Evolutionary conservation across 2,113 vertebrate genomes (phyloP), one percentile per base, ranked within the genome.

Genomic region (Gnathonemus longibarbis): DNA sequence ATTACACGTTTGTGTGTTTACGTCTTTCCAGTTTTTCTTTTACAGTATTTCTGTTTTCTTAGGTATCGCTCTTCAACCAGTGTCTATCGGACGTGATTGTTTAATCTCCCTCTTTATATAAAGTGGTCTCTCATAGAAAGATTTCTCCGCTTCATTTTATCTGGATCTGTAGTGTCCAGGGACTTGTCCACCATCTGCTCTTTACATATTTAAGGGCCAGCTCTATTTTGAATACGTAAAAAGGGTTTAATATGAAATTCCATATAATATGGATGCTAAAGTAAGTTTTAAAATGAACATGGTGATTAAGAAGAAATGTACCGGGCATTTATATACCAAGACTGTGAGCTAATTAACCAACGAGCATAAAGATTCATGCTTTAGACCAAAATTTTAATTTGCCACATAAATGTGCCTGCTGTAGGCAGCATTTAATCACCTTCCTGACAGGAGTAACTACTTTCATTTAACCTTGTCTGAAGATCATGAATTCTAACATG

Each of bases 401-500:
- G 97, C 96, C 96, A 96, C 96, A 97, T 97, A 98, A 98, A 98
- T 98, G 97, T 98, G 97, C 96, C 97, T 96, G 97, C 97, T 98
- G 97, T 97, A 97, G 97, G 97, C 97, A 97, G 98, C 97, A 97
- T 99, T 99, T 99, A 99, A 99, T 99, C 98, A 99, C 98, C 98
- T 98, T 96, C 96, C 97, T 99, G 98, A 99, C 98, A 99, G 97
- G 97, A 98, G 96, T 98, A 99, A 99, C 98, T 98, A 98, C 98
- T 99, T 99, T 99, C 98, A 98, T 99, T 99, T 99, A 99, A 99
- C 98, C 98, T 99, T 99, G 98, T 98, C 97, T 99, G 98, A 98
- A 99, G 97, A 99, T 99, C 98, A 98, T 99, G 98, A 99, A 99
- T 99, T 99, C 98, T 98, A 98, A 98, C 98, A 98, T 97, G 95